Base-by-base conservation (phyloP, 2,113 vertebrate species). In the Deroptyus accipitrinus region DNA sequence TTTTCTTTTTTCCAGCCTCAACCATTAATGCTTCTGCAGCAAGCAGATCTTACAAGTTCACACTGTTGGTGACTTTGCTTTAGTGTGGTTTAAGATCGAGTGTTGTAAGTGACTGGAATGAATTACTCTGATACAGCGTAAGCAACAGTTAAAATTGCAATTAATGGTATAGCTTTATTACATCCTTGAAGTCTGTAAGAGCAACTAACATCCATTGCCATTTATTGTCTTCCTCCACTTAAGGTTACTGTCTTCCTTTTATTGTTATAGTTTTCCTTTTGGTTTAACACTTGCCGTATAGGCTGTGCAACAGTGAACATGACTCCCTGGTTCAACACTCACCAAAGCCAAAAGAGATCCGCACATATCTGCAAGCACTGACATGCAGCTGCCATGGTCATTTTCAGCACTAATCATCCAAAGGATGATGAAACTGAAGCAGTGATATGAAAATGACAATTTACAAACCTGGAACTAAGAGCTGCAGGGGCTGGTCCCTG, bases 91-190 rank as follows among this genome's bases (percentile, higher is more conserved):
- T 95, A 70, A 94, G 75, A 76, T 23, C 70, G 39, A 90, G 72
- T 68, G 69, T 90, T 25, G 0, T 67, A 83, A 96, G 59, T 85
- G 90, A 83, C 70, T 86, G 48, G 66, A 93, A 68, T 94, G 4
- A 97, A 94, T 96, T 93, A 82, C n/a, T 84, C 83, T 92, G 82
- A 89, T 93, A 75, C 19, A 41, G 88, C 25, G 61, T 86, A 92
- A 93, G 75, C 78, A 97, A 95, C 72, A 74, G 66, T 96, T 96
- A 94, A 95, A 97, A 95, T 84, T 88, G 62, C 91, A 89, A 88
- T 94, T 96, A 74, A 93, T 74, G 30, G 76, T 80, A 54, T 13
- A 82, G 66, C 81, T 95, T 96, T 64, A 62, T 90, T 93, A 85
- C 49, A 41, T 90, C 67, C 76, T 91, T 72, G 39, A 86, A 92